These are phyloP conservation scores for Pheosia tremula DNA, from an alignment of 2,888 invertebrate genomes.

Conservation along the genomic window DNA sequence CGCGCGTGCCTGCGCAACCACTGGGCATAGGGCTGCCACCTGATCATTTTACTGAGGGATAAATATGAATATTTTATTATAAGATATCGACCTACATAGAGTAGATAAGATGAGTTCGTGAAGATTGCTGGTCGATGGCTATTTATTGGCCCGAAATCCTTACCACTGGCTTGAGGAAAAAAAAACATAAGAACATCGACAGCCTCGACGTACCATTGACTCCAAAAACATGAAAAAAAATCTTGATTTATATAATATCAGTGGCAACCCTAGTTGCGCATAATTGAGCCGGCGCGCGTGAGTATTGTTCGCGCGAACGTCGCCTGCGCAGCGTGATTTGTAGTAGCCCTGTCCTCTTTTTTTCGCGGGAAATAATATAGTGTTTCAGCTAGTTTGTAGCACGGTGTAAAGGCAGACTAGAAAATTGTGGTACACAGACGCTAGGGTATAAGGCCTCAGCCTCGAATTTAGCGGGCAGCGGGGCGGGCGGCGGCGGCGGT, in stretches of 20 bases:
- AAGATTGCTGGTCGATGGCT: no score
- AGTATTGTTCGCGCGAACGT: slow-evolving; percentile 21
- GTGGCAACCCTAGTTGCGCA: slow-evolving; percentile 10
- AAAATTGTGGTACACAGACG: not conserved
- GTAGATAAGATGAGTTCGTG: no score
- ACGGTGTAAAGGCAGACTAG: not conserved
- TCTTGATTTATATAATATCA: not conserved
- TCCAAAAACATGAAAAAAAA: no score
- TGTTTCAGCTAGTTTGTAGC: slow-evolving; percentile 4
- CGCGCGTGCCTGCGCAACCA: slow-evolving; percentile 49
- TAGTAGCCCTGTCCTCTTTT: slow-evolving; percentile 26
- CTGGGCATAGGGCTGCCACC: slow-evolving; percentile 38
- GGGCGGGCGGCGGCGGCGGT: no score
- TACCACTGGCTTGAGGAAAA: no score
- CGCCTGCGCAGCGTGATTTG: slow-evolving; percentile 29
- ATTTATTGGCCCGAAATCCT: no score
- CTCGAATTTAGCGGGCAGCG: no score
- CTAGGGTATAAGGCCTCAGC: not conserved
- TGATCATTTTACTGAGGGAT: not conserved
- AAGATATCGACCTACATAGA: no score
- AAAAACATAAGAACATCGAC: no score
- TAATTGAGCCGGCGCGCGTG: slow-evolving; percentile 9
- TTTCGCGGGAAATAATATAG: slow-evolving; percentile 7
- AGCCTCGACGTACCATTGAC: no score
- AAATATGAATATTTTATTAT: no score